Conservation (phyloP, 2,888 invertebrate species). For the Lottia gigantea region DNA sequence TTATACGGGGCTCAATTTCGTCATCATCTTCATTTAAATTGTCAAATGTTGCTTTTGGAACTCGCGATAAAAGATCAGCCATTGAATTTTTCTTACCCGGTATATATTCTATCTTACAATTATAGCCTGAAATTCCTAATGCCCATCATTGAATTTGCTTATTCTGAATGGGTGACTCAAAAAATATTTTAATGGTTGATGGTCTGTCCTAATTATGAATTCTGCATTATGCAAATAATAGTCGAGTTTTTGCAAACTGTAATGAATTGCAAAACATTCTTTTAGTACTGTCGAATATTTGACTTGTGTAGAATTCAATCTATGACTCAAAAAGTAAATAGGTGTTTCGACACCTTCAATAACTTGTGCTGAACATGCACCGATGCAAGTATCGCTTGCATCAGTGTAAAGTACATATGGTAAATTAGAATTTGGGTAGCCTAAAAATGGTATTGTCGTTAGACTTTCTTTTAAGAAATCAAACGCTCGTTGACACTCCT, state of each 20-base stretch:
- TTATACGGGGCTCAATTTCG: background rate
- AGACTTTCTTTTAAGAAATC: slow-evolving; percentile 25
- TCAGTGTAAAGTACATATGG: slow-evolving; percentile 25
- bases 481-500: slow-evolving; percentile 19
- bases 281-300: background rate
- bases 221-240: slow-evolving; percentile 10
- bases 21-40: background rate
- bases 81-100: slow-evolving; percentile 2
- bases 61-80: slow-evolving; percentile 1
- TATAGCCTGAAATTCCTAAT: slow-evolving; percentile 1
- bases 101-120: slow-evolving; percentile 9
- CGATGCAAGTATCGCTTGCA: background rate
- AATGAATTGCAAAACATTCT: background rate
- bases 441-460: slow-evolving; percentile 15
- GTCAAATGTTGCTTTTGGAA: background rate
- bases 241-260: slow-evolving; percentile 3
- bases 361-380: background rate
- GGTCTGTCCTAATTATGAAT: slow-evolving; percentile 13
- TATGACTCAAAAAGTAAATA: background rate
- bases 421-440: slow-evolving; percentile 22
- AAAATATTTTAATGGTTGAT: slow-evolving; percentile 15
- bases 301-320: background rate
- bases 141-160: slow-evolving; percentile 13
- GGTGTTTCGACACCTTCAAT: background rate
- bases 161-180: slow-evolving; percentile 16